A percentile compares a stretch with the other conserved stretches of the same genome.
These are phyloP conservation scores for Eumeta japonica DNA, from an alignment of 1,140 invertebrate species.

Conservation along the genomic window DNA sequence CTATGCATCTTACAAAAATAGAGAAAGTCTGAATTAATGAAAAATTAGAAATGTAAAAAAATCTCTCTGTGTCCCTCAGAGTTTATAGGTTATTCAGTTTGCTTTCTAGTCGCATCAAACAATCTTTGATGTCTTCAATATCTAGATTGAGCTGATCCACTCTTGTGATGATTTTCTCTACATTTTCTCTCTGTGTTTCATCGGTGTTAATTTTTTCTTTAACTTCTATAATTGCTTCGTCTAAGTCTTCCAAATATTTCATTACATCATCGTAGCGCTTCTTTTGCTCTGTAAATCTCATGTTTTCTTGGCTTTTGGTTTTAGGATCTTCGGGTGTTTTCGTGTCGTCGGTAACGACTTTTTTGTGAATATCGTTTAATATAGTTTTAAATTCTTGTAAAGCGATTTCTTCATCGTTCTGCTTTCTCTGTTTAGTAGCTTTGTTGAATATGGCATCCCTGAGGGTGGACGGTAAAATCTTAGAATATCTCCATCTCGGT, in stretches of 20 bases:
- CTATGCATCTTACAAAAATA: too few relatives aligned
- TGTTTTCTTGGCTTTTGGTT: slow-evolving; percentile 11
- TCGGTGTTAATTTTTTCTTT: slow-evolving; percentile 22
- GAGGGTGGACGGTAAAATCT: slow-evolving; percentile 27
- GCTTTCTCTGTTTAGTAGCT: slow-evolving; percentile 33
- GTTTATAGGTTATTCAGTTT: slow-evolving; percentile 28
- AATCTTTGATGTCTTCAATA: slow-evolving; percentile 34
- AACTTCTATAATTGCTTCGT: slow-evolving; percentile 25
- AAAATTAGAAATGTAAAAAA: too few relatives aligned
- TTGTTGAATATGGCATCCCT: slow-evolving; percentile 37
- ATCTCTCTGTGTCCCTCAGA: too few relatives aligned
- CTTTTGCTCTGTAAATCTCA: slow-evolving; percentile 11
- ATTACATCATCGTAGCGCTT: slow-evolving; percentile 25
- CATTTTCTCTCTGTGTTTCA: slow-evolving; percentile 22
- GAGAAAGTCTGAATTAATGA: too few relatives aligned
- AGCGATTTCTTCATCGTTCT: slow-evolving; percentile 25
- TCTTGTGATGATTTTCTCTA: slow-evolving; percentile 35
- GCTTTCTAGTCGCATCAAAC: slow-evolving; percentile 35
- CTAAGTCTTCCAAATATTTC: slow-evolving; percentile 26
- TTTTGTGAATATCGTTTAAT: slow-evolving; percentile 35
- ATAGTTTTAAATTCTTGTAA: slow-evolving; percentile 23
- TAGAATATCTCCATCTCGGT: slow-evolving; percentile 32
- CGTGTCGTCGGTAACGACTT: slow-evolving; percentile 16
- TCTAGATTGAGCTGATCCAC: slow-evolving; percentile 38
- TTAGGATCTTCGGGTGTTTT: slow-evolving; percentile 11